phyloP scores from a whole-genome alignment of 2,888 invertebrate species.

The Dromius quadrimaculatus region DNA sequence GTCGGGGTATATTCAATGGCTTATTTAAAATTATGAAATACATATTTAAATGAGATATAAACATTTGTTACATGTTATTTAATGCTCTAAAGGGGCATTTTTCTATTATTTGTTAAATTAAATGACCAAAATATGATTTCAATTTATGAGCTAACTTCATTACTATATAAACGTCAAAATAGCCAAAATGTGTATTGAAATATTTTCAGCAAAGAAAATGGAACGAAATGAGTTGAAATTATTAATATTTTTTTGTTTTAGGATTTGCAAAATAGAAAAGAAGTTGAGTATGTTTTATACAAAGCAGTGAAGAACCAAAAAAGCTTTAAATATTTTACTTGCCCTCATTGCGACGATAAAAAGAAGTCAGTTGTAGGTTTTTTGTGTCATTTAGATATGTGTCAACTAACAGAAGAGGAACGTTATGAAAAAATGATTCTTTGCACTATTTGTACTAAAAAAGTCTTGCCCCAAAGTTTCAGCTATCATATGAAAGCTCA shows the following conservation, averaged over 20 bases:
- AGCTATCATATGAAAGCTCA: slow-evolving; percentile 6
- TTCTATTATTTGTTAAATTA: too few species aligned
- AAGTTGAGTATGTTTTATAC: slow-evolving; percentile 67
- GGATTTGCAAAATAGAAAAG: slow-evolving; percentile 69
- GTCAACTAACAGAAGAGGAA: slow-evolving; percentile 70
- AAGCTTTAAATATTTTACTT: slow-evolving; percentile 66
- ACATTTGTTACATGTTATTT: too few species aligned
- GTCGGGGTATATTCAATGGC: too few species aligned
- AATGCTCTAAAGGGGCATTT: too few species aligned
- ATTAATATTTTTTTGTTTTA: slow-evolving; percentile 60
- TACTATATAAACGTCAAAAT: too few species aligned
- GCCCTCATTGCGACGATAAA: slow-evolving; percentile 69
- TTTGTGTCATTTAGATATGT: slow-evolving; percentile 72
- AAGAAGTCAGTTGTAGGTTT: slow-evolving; percentile 72
- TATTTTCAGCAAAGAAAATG: too few species aligned
- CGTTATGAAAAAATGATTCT: background rate
- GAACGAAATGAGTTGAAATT: slow-evolving; percentile 5
- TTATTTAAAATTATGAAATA: too few species aligned
- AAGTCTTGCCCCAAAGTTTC: slow-evolving; percentile 21
- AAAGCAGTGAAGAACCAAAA: slow-evolving; percentile 66
- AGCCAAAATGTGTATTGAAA: too few species aligned
- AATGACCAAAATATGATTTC: too few species aligned
- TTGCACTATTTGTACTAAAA: slow-evolving; percentile 4
- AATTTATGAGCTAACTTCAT: too few species aligned
- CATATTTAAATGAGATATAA: too few species aligned